phyloP scores from a whole-genome alignment of 92 coral and sea anemone genomes.

The Virgularia gustaviana region DNA sequence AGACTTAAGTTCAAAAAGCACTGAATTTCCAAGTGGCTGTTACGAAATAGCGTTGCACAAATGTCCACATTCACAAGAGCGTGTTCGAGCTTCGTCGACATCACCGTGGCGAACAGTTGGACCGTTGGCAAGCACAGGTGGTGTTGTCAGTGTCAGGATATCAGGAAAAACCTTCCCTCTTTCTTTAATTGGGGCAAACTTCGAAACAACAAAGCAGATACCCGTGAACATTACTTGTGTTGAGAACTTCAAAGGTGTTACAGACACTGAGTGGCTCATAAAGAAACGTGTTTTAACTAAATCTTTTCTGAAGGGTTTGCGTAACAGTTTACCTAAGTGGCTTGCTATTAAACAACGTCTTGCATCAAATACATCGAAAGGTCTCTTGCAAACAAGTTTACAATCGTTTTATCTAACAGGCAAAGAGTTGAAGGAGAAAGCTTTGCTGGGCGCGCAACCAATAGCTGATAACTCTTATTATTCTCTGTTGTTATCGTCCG shows the following conservation, averaged over 20 bases:
- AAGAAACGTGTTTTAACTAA: background rate
- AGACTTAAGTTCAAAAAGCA: background rate
- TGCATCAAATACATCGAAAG: background rate
- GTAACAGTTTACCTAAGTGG: slow-evolving; percentile 2
- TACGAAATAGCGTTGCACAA: background rate
- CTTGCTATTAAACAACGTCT: slow-evolving; percentile 1
- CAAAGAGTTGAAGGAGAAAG: background rate
- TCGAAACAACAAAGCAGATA: background rate
- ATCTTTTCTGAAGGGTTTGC: background rate
- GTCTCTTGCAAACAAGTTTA: background rate
- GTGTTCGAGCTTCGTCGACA: background rate
- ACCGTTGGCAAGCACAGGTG: background rate
- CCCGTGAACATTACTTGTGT: background rate
- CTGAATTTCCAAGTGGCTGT: slow-evolving; percentile 4
- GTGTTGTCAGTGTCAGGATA: background rate
- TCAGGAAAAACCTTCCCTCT: background rate
- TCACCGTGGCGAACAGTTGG: background rate
- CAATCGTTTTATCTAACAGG: background rate
- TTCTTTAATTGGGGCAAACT: background rate
- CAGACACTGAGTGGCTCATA: background rate
- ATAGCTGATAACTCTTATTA: background rate
- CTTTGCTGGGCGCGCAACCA: background rate
- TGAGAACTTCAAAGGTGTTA: background rate
- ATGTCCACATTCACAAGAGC: background rate
- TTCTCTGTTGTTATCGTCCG: background rate